Evolutionary conservation across 2,888 invertebrate genomes (phyloP), one percentile per base, ranked within the genome.

Genomic region (Coenonympha glycerion): DNA sequence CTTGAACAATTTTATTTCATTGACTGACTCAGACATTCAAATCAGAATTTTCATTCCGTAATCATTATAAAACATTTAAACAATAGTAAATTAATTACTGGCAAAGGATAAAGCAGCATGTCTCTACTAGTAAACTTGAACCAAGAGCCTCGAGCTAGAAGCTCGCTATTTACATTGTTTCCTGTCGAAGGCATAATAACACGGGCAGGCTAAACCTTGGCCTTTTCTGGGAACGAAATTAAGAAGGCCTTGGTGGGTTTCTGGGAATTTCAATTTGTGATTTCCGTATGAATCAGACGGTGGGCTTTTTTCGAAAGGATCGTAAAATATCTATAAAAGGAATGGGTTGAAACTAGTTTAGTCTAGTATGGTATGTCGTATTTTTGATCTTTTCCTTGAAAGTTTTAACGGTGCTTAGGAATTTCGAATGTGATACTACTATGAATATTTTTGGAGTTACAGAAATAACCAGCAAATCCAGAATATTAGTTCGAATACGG

Each of bases 151-250:
- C 15, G 5, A 11, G 41, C 15, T 30, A 34, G 21, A 40, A 31
- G 21, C 22, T 28, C 15, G 28, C 28, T 52, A 49, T 53, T 48
- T 53, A 49, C 47, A 54, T 49, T 54, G 49, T 51, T 54, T 48
- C 49, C 47, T 40, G 46, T 44, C 51, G 33, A 31, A 46, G 47
- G 37, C 55, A 51, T 47, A 53, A 49, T 54, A 57, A 49, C 37
- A 24, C 40, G 34, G 41, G 31, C 37, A 22, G 34, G 50, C 40
- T 56, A 49, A 42, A 37, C 55, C 58, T 56, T 56, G 53, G 52
- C 40, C 49, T 34, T 36, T 59, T 59, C 58, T 36, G 26, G 41
- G 56, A 59, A 58, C 26, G 6, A 48, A 49, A 52, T 49, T 49
- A n/a, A 44, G 6, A 13, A 33, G 44, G 44, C 59, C 52, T 56